Evolutionary conservation across 2,888 invertebrate genomes (phyloP), one percentile per base, ranked within the genome.

Genomic region (Lithophane socia): DNA sequence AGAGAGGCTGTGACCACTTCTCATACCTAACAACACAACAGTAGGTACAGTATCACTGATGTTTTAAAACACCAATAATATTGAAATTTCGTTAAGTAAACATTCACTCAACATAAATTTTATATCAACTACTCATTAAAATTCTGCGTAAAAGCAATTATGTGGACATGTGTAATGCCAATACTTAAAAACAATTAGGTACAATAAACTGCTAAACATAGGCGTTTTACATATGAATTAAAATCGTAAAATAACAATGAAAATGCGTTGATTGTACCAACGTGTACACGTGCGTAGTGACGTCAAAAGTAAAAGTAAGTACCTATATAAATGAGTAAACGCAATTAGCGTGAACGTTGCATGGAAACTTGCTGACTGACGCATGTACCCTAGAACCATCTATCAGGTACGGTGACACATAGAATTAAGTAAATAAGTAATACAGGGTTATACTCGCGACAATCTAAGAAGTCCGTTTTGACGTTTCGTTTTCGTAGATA

Each of bases 231-330:
- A 72, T 65, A 74, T 49, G 1, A 75, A 75, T 42, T 47, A 52
- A 52, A 52, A 52, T 52, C 18, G 8, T 52, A 52, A 52, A 18
- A 2, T 8, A 18, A 67, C 56, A 52, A 82, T 47, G 16, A 37
- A 71, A 52, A 29, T n/a, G 9, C 37, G 5, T 61, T 44, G 44
- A 5, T 18, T 44, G n/a, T 29, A 44, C 29, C 29, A 1, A 29
- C 12, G 7, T 67, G 29, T 71, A 44, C 18, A 10, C 24, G 10
- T 21, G 24, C 24, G 18, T 24, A 56, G 42, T 72, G 77, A 68
- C 67, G 29, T 60, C 52, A 56, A n/a, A 70, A 82, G 60, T 82
- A 75, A 75, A 81, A 69, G 74, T 49, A 49, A 74, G 82, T 18
- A 52, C 52, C 7, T 37, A 37, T 4, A 37, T 74, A 37, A 24